Evolutionary conservation across 2,888 invertebrate species (phyloP).

Genomic region (Candidula unifasciata): DNA sequence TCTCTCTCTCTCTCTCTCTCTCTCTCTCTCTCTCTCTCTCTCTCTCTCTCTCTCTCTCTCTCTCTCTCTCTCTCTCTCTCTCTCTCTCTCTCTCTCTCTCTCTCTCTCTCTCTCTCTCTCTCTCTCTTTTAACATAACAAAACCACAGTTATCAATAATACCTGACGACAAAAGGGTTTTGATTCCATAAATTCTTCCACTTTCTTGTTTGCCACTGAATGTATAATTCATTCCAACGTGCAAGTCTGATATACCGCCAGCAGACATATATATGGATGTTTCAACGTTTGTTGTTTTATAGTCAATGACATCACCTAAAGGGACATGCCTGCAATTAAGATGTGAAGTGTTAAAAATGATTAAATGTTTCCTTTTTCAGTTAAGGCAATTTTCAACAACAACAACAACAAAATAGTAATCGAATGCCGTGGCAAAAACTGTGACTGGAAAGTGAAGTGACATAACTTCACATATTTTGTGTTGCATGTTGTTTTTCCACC

Average conservation of each 20-base stretch:
- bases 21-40: too few species aligned
- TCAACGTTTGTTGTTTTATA: slow-evolving; percentile 11
- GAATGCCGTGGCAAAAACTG: too few species aligned
- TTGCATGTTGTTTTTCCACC: too few species aligned
- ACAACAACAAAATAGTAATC: too few species aligned
- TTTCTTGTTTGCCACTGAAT: background rate
- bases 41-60: too few species aligned
- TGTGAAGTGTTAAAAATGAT: background rate
- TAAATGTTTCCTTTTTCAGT: background rate
- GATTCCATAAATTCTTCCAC: slow-evolving; percentile 7
- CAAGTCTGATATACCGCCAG: background rate
- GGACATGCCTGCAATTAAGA: background rate
- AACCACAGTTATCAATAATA: background rate
- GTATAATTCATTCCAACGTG: slow-evolving; percentile 12
- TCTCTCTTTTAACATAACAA: background rate
- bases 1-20: too few species aligned
- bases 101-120: too few species aligned
- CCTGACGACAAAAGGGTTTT: slow-evolving; percentile 11
- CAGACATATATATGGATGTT: background rate
- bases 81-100: too few species aligned
- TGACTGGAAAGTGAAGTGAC: too few species aligned
- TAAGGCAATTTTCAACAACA: too few species aligned
- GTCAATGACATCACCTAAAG: slow-evolving; percentile 24
- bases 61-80: too few species aligned
- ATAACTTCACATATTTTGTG: too few species aligned